Percentiles rank a stretch among this genome's conserved stretches.
Conservation (phyloP, 2,797 vertebrate genomes). For the Spinibarbus caldwelli region DNA sequence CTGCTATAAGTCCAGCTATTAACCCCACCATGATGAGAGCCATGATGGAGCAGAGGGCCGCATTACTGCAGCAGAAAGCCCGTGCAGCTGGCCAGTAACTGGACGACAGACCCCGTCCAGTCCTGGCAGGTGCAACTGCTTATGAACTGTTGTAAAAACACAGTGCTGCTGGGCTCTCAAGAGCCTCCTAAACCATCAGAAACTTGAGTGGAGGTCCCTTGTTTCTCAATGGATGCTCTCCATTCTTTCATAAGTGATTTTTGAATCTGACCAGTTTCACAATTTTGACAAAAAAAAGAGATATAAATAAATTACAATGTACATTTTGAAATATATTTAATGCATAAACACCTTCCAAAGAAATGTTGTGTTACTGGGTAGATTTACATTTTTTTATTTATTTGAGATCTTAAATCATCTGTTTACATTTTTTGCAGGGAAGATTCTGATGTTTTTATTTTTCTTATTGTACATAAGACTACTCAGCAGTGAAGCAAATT, state of each 20-base stretch:
- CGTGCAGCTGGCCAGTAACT: constrained; percentile 80
- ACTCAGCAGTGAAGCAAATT: constrained; percentile 2
- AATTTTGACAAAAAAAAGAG: constrained; percentile 17
- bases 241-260: constrained; percentile 26
- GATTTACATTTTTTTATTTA: background rate
- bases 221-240: background rate
- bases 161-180: constrained; percentile 59
- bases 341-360: background rate
- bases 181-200: constrained; percentile 12
- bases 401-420: constrained; percentile 42
- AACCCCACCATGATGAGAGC: constrained; percentile 74
- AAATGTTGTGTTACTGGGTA: background rate
- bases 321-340: background rate
- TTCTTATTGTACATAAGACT: constrained; percentile 16
- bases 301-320: constrained; percentile 15
- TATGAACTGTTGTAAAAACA: constrained; percentile 20
- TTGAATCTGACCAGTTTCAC: background rate
- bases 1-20: constrained; percentile 73
- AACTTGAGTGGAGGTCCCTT: background rate
- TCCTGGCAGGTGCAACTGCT: constrained; percentile 34
- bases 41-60: constrained; percentile 68
- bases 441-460: background rate
- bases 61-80: constrained; percentile 78
- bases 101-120: background rate
- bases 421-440: constrained; percentile 51